Conservation (phyloP, 2,797 vertebrate species). For the Lepidocolaptes lacrymiger region DNA sequence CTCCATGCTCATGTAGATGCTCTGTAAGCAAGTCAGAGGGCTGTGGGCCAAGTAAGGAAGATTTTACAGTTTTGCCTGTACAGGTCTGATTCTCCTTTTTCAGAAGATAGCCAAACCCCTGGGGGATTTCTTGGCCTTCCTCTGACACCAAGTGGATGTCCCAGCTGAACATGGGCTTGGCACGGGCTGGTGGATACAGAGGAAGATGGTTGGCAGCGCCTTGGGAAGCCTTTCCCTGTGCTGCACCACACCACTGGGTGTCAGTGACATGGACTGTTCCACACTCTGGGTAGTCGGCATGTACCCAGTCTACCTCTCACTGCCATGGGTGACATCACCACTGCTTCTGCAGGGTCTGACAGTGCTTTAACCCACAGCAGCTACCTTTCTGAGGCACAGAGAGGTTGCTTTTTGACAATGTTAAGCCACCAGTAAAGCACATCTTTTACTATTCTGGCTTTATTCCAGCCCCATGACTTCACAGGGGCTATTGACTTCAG, state of each 20-base stretch:
- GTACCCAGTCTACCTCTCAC: accelerated
- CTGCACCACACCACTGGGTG: accelerated
- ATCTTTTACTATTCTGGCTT: not conserved
- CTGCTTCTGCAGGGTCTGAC: not conserved
- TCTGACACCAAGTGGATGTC: not conserved
- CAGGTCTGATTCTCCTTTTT: not conserved
- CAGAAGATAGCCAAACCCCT: not conserved
- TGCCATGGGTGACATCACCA: not conserved
- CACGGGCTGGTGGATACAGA: accelerated
- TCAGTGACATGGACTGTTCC: accelerated
- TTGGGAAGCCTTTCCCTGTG: not conserved
- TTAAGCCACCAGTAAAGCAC: not conserved
- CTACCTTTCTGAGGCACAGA: not conserved
- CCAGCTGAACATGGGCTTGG: not conserved
- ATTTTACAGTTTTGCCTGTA: not conserved
- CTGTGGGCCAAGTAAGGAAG: not conserved
- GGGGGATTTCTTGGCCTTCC: not conserved
- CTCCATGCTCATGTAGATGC: not conserved
- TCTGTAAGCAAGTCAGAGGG: not conserved
- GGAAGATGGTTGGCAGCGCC: not conserved
- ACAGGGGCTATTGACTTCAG: not conserved
- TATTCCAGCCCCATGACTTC: not conserved
- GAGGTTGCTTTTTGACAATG: not conserved
- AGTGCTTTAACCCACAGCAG: not conserved
- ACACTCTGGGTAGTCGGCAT: accelerated